These are phyloP conservation scores for Drosophila pandora DNA, from an alignment of 1,140 invertebrate genomes.

Conservation along the genomic window DNA sequence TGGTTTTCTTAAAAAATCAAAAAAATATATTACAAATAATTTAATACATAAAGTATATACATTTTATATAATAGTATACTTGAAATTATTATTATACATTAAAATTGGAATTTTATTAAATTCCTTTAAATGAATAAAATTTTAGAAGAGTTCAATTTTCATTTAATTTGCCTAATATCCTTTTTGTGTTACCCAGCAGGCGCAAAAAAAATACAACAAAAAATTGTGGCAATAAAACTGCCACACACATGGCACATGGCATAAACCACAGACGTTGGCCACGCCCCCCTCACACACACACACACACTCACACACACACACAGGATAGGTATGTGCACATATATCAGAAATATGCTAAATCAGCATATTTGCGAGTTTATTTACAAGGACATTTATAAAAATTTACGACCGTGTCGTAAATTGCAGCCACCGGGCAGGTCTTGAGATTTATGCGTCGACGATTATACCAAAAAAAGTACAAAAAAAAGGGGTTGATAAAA, in stretches of 20 bases:
- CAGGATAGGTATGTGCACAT: slow-evolving; percentile 26
- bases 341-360: slow-evolving; percentile 78
- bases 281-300: slow-evolving; percentile 52
- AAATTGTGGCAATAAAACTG: slow-evolving; percentile 67
- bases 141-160: not conserved
- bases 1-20: not conserved
- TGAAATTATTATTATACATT: no score
- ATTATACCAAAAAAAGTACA: slow-evolving; percentile 54
- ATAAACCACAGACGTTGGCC: slow-evolving; percentile 73
- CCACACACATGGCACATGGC: slow-evolving; percentile 61
- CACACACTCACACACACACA: slow-evolving; percentile 9
- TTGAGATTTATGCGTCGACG: slow-evolving; percentile 76
- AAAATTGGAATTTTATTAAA: no score
- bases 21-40: not conserved
- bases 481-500: slow-evolving; percentile 1
- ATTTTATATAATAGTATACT: no score
- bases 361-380: slow-evolving; percentile 82
- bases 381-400: slow-evolving; percentile 83
- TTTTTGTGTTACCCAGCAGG: not conserved
- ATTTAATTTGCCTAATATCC: not conserved
- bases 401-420: slow-evolving; percentile 78
- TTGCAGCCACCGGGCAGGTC: slow-evolving; percentile 79
- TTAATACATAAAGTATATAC: no score
- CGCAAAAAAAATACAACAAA: slow-evolving; percentile 12
- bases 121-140: not conserved